These are phyloP conservation scores for Ianthella basta DNA, from an alignment of 37 sponge, comb jelly and placozoan genomes.

Conservation along the genomic window DNA sequence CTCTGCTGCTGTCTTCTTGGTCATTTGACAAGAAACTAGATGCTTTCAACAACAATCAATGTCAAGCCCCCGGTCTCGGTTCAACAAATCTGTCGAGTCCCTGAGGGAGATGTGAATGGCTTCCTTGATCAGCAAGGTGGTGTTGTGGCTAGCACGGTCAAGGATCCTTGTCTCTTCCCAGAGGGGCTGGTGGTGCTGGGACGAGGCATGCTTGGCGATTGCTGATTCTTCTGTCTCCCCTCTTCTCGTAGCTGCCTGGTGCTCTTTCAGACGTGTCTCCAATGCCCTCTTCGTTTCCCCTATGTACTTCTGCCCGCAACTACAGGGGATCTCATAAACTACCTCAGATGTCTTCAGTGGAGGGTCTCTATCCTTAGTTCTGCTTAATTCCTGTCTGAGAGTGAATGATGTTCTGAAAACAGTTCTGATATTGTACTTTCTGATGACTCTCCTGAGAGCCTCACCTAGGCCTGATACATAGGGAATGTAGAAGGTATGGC, in stretches of 20 bases:
- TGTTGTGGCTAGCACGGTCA: background rate
- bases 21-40: too few relatives aligned
- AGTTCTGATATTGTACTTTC: background rate
- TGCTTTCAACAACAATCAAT: background rate
- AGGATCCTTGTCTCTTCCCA: constrained; percentile 4
- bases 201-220: constrained; percentile 9
- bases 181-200: background rate
- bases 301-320: constrained; percentile 22
- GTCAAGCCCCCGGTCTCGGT: background rate
- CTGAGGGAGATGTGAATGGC: constrained; percentile 1
- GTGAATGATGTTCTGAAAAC: constrained; percentile 23
- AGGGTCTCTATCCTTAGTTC: constrained; percentile 25
- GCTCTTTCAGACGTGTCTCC: constrained; percentile 33
- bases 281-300: constrained; percentile 36
- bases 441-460: constrained; percentile 3
- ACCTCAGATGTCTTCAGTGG: background rate
- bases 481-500: constrained; percentile 11
- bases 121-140: constrained; percentile 16
- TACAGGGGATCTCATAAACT: constrained; percentile 33
- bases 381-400: constrained; percentile 3
- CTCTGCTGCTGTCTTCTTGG: too few relatives aligned
- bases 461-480: background rate
- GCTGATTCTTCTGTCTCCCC: constrained; percentile 31
- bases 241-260: constrained; percentile 31
- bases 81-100: background rate